Conservation (phyloP, 1,140 invertebrate species). For the Lethocerus indicus region DNA sequence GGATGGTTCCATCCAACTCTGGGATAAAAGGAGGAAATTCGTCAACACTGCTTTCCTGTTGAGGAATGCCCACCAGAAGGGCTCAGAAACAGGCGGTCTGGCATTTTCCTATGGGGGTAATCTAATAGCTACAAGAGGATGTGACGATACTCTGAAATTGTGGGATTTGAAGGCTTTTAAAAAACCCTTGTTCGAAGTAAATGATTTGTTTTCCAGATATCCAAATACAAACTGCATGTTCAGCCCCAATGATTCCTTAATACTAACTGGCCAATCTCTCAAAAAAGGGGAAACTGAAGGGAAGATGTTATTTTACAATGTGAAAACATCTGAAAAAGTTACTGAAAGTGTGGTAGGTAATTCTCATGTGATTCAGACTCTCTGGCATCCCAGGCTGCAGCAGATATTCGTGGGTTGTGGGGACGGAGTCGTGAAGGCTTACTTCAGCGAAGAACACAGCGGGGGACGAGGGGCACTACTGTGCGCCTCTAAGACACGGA, state of each 20-base stretch:
- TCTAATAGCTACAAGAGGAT: constrained; percentile 60
- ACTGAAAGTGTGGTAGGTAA: constrained; percentile 55
- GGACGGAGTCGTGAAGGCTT: constrained; percentile 79
- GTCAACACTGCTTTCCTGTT: constrained; percentile 62
- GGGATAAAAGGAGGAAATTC: constrained; percentile 79
- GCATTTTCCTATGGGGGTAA: constrained; percentile 78
- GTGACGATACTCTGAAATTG: constrained; percentile 88
- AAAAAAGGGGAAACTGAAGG: constrained; percentile 51
- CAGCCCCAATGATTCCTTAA: constrained; percentile 80
- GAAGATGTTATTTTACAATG: constrained; percentile 65
- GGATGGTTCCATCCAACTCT: constrained; percentile 95
- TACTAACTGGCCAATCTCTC: constrained; percentile 77
- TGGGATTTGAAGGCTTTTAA: constrained; percentile 86
- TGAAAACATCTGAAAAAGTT: constrained; percentile 56
- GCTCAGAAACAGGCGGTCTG: constrained; percentile 66
- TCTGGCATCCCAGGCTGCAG: constrained; percentile 95
- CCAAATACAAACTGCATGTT: constrained; percentile 41
- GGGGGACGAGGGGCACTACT: constrained; percentile 81
- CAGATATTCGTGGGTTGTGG: constrained; percentile 89
- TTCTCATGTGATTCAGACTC: constrained; percentile 70
- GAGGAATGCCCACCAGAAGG: constrained; percentile 64
- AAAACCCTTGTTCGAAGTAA: constrained; percentile 47
- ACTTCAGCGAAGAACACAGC: constrained; percentile 78
- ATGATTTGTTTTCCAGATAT: constrained; percentile 53
- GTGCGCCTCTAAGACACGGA: constrained; percentile 66